These are phyloP conservation scores for Ceratina calcarata DNA, from an alignment of 1,140 invertebrate species.

Conservation along the genomic window DNA sequence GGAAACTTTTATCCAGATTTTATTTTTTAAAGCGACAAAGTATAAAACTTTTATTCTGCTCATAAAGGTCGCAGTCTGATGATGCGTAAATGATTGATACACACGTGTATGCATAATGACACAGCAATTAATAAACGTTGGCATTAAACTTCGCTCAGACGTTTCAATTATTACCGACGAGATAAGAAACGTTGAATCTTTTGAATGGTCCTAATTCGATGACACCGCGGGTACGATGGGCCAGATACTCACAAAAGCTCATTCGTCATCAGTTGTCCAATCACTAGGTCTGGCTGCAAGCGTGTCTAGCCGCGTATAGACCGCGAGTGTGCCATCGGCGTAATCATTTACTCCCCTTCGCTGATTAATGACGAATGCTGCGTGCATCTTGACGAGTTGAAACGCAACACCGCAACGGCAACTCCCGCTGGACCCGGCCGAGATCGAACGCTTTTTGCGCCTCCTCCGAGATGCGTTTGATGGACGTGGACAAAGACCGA, in stretches of 20 bases:
- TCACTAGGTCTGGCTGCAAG: constrained; percentile 38
- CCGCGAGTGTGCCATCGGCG: constrained; percentile 57
- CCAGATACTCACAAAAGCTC: constrained; percentile 53
- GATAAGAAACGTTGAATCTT: too few species aligned
- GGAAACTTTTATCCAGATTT: too few species aligned
- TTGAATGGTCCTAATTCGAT: too few species aligned
- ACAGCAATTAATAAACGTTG: too few species aligned
- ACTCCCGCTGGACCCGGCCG: constrained; percentile 38
- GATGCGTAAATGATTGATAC: too few species aligned
- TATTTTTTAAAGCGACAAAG: too few species aligned
- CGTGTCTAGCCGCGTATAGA: constrained; percentile 12
- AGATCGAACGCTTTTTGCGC: constrained; percentile 48
- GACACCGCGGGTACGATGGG: too few species aligned
- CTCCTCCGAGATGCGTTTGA: constrained; percentile 19
- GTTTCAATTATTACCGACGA: too few species aligned
- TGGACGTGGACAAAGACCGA: constrained; percentile 41
- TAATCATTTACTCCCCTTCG: constrained; percentile 63
- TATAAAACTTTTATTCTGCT: too few species aligned
- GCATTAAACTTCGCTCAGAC: too few species aligned
- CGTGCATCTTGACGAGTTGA: constrained; percentile 60
- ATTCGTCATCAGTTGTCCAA: constrained; percentile 69
- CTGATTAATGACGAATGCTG: constrained; percentile 63
- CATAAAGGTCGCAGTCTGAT: too few species aligned
- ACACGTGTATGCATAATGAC: too few species aligned
- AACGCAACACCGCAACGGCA: constrained; percentile 55